These are phyloP conservation scores for Phataginus tricuspis DNA, from an alignment of 2,797 vertebrate genomes.

Conservation along the genomic window DNA sequence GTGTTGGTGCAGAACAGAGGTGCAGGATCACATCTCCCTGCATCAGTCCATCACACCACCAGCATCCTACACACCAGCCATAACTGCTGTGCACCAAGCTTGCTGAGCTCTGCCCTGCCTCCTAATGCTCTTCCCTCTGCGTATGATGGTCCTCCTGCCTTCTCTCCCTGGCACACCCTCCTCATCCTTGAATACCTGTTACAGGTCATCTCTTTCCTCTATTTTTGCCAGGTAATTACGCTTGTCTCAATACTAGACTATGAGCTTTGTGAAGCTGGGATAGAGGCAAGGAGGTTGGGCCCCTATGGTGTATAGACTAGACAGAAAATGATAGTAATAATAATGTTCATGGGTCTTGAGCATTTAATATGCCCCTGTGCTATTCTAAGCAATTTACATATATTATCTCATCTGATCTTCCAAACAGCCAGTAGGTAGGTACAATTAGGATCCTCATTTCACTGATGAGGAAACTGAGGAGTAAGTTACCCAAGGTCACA, in stretches of 20 bases:
- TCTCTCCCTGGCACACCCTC: neutral
- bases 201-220: neutral
- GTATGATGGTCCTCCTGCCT: neutral
- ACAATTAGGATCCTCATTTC: neutral
- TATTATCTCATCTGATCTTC: neutral
- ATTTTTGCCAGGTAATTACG: neutral
- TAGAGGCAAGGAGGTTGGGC: neutral
- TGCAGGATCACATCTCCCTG: neutral
- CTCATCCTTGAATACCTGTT: neutral
- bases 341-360: neutral
- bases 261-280: neutral
- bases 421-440: neutral
- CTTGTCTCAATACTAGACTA: neutral
- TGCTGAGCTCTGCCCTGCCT: neutral
- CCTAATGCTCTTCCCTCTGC: neutral
- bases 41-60: neutral
- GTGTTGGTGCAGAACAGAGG: neutral
- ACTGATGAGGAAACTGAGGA: neutral
- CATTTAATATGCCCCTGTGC: neutral
- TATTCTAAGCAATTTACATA: neutral
- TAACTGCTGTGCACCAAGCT: neutral
- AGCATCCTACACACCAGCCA: neutral
- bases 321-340: neutral
- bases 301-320: neutral
- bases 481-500: neutral